Evolutionary conservation across 2,797 vertebrate genomes (phyloP), one percentile per base, ranked within the genome.

Genomic region (Myotis pilosus): DNA sequence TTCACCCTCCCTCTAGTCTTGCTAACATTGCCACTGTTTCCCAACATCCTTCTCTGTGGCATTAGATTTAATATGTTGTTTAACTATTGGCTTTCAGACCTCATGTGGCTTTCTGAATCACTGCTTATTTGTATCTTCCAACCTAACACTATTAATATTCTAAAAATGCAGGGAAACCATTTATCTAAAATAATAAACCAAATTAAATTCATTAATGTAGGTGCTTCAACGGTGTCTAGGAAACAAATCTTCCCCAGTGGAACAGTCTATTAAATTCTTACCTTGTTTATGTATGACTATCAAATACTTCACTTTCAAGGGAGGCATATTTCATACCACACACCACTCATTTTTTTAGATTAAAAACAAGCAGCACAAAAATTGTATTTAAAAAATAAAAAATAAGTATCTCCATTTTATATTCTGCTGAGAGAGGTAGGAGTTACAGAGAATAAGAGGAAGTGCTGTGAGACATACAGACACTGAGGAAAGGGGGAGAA

Each of bases 141-240:
- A 55, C 17, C 17, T 62, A 72, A 55, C 30, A 80, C 62, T 94
- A 71, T 38, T 64, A 82, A 85, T 68, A 74, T 69, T 71, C 88
- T 79, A 78, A 94, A 94, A 75, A 41, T 6, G 20, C 44, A 23
- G 30, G 12, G n/a, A 83, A 81, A 51, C 28, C 80, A 74, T 72
- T 25, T 75, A 84, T 87, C 30, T 62, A 86, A 84, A 93, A 91
- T 68, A 80, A 75, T 78, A 88, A 86, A 79, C 53, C 80, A 69
- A 89, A 88, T 66, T 68, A 49, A 91, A 88, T 74, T 91, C 47
- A 91, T 75, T 87, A 90, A 78, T 47, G 25, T 33, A 89, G 81
- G n/a, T 71, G 51, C 36, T 83, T 78, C 66, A 81, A 53, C 88
- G 44, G 68, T 20, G n/a, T 72, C 69, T 87, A 41, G 51, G 47